Evolutionary conservation across 2,888 invertebrate genomes (phyloP), one percentile per base, ranked within the genome.

Genomic region (Ryuthela nishihirai): DNA sequence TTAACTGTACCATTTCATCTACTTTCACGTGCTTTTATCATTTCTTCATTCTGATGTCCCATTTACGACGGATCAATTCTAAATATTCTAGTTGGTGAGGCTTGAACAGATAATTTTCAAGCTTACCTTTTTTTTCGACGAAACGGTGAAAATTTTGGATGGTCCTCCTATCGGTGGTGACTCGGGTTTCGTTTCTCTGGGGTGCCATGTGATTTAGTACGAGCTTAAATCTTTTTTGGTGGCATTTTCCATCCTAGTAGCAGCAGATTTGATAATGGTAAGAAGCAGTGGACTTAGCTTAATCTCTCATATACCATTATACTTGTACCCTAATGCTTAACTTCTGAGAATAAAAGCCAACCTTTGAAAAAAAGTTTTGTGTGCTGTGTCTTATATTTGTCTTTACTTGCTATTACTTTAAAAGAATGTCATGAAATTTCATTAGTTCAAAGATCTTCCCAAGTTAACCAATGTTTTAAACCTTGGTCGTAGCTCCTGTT

Each of bases 301-400:
- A 59, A 34, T 52, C 48, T 59, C 59, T 59, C 59, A 59, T 53
- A 53, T 59, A 56, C 59, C 53, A 59, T 59, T 59, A 59, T 59
- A 59, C 59, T 53, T 59, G 53, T 59, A 59, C 59, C 59, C 59
- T 59, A 59, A 59, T 53, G 59, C 53, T 59, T 59, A 53, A 53
- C 59, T 59, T 59, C 59, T 53, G 59, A 59, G 53, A 59, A 59
- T 59, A 59, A 54, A 59, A 53, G 53, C 53, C 59, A 59, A 59
- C 53, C 59, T 59, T 59, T 59, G 59, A 59, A 59, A 56, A 48
- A 54, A 56, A 26, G 4, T 35, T 21, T 44, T 18, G 15, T 32
- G n/a, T 50, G 45, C 42, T n/a, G 38, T 50, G 32, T 41, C 15
- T 56, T n/a, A 40, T 43, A 39, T 17, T 21, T 45, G 7, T 45